A percentile compares a stretch with the other conserved stretches of the same genome.
These are phyloP conservation scores for Gymnodraco acuticeps DNA, from an alignment of 2,797 vertebrate genomes.

Conservation along the genomic window DNA sequence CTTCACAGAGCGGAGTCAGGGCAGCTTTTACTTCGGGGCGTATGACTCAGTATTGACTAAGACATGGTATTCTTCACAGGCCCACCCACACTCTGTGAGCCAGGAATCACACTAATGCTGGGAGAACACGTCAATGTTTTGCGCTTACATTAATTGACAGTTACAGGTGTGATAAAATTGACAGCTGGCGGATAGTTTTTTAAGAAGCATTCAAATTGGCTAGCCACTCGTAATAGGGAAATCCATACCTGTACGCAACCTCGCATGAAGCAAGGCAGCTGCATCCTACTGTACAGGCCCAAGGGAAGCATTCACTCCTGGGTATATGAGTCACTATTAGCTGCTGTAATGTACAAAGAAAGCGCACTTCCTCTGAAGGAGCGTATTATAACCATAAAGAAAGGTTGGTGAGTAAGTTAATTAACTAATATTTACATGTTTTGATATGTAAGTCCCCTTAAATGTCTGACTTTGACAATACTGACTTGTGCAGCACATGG, in stretches of 20 bases:
- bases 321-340: constrained; percentile 30
- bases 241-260: constrained; percentile 27
- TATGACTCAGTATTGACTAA: constrained; percentile 68
- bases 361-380: not conserved
- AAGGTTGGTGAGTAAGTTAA: not conserved
- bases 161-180: constrained; percentile 13
- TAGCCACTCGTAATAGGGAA: not conserved
- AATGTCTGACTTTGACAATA: too few relatives aligned
- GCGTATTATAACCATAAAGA: not conserved
- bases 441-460: too few relatives aligned
- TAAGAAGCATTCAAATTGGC: constrained; percentile 4
- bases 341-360: constrained; percentile 5
- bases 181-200: constrained; percentile 7
- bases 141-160: constrained; percentile 27
- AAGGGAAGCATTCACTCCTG: constrained; percentile 26
- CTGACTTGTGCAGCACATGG: too few relatives aligned
- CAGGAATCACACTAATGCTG: constrained; percentile 28
- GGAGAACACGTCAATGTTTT: not conserved
- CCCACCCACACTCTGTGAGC: constrained; percentile 51
- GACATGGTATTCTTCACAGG: constrained; percentile 53
- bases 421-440: not conserved
- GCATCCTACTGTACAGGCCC: constrained; percentile 37
- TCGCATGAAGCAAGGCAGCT: constrained; percentile 35
- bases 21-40: constrained; percentile 51
- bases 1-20: constrained; percentile 64